These are phyloP conservation scores for Poliocrania exsul DNA, from an alignment of 2,797 vertebrate genomes.

Conservation along the genomic window DNA sequence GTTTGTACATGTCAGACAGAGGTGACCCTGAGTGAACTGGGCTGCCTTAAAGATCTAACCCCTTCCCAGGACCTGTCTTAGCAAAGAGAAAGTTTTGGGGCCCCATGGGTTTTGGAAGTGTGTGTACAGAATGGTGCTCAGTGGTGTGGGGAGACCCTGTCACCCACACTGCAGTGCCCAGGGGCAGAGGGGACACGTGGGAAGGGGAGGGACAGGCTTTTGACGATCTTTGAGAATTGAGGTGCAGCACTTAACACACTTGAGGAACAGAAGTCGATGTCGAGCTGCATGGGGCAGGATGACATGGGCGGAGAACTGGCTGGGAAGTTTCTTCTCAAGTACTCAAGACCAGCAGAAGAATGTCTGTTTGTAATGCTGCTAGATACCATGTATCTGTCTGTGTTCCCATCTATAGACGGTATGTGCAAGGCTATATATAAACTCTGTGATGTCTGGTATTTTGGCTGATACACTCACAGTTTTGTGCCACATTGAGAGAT, in stretches of 20 bases:
- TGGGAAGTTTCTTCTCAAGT: slow-evolving; percentile 31
- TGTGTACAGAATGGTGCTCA: neutral
- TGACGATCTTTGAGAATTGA: neutral
- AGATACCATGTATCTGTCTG: slow-evolving; percentile 32
- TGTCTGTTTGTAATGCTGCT: slow-evolving; percentile 12
- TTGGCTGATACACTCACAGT: slow-evolving; percentile 72
- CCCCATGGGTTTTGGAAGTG: neutral
- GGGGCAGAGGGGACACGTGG: no score
- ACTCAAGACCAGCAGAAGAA: neutral
- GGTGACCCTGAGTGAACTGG: neutral
- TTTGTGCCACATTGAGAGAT: slow-evolving; percentile 61
- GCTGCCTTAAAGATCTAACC: neutral
- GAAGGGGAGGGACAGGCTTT: neutral
- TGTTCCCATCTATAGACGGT: slow-evolving; percentile 44
- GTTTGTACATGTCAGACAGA: rapidly evolving
- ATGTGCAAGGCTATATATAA: slow-evolving; percentile 68
- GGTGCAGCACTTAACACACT: neutral
- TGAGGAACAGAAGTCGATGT: neutral
- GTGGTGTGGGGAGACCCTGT: neutral
- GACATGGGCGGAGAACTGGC: neutral
- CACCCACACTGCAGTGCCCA: neutral
- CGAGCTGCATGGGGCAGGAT: neutral
- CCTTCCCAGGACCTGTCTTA: neutral
- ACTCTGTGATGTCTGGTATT: slow-evolving; percentile 62
- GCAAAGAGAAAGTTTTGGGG: neutral